Evolutionary conservation across 1,140 invertebrate species (phyloP), one percentile per base, ranked within the genome.

Genomic region (Conus betulinus): DNA sequence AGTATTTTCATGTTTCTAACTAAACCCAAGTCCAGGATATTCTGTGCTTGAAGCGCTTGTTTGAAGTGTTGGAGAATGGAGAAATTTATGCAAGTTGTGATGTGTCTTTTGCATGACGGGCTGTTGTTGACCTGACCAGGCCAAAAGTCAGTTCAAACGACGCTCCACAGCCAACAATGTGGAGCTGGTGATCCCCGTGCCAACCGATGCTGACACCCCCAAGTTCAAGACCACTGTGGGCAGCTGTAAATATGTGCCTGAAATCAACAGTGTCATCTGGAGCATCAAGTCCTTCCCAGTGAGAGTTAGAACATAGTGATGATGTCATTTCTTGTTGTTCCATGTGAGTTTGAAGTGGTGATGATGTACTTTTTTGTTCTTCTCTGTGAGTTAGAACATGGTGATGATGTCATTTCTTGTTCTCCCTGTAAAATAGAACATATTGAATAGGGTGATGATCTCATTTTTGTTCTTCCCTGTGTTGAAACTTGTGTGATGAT

Each of bases 141-240:
- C 99, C 0, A 99, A 99, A 95, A 99, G 98, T 82, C 99, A 99
- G 95, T 99, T 99, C 94, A 99, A 99, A 95, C 96, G 99, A 67
- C 96, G 99, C 76, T 99, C 99, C 0, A 99, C 99, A 5, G 99
- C 99, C 0, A 99, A 99, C 94, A 99, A 99, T 95, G 99, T 99
- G 17, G 99, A 99, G 95, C 99, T 99, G 87, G 97, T 99, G 15
- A 99, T 99, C 93, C 99, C 99, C 5, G 99, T 99, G 17, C 99
- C 99, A 25, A 97, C 97, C 82, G 99, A 99, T 96, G 99, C 98
- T 1, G 99, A 99, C n/a, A n/a, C 98, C 25, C 99, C 99, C 0
- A 99, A 99, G 96, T 99, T 99, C 93, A 99, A 99, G 95, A 99
- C 99, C 0, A 99, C 98, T 3, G 98, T 99, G 91, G 99, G 99